Evolutionary conservation across 2,797 vertebrate genomes (phyloP), one percentile per base, ranked within the genome.

Genomic region (Cryptoblepharus egeriae): DNA sequence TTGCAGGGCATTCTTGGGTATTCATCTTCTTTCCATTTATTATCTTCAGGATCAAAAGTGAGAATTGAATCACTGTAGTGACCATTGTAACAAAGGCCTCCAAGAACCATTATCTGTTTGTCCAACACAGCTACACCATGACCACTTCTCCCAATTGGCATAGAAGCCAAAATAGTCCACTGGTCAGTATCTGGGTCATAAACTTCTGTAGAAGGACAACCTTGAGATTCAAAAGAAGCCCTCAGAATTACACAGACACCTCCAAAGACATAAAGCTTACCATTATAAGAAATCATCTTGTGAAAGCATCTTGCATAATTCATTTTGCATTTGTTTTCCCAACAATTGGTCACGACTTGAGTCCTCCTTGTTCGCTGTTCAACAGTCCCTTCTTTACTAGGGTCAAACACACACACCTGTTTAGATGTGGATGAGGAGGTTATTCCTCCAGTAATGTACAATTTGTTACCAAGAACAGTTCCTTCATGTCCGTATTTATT

Each of bases 311-410:
- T 97, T 10, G 98, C 98, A 10, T 99, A 99, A 96, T 99, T 99
- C 98, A 99, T 99, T 95, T 99, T 99, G 91, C 98, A 98, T 92
- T 99, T 99, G 95, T 99, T 99, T 95, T 99, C 98, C 98, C 98
- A 99, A 93, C 98, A 99, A 96, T 97, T 98, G 77, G 97, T 97
- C 84, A 97, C 96, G 81, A 98, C 96, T 84, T 97, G 96, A 16
- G 97, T 97, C 77, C 98, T 97, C 61, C 97, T 95, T 37, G 96
- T 96, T 84, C 97, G 96, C 76, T 98, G 98, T 76, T 97, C 97
- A 1, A 97, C 95, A 1, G 97, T 96, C 2, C 96, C 97, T 91
- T 99, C 98, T 92, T 98, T 97, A 84, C 98, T 98, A 1, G 98
- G 98, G 84, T 99, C 98, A 70, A 99, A 99, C 69, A 99, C 98